Percentiles rank a stretch among this genome's conserved stretches.
These are phyloP conservation scores for Holocentrus rufus DNA, from an alignment of 2,797 vertebrate species.

Conservation along the genomic window DNA sequence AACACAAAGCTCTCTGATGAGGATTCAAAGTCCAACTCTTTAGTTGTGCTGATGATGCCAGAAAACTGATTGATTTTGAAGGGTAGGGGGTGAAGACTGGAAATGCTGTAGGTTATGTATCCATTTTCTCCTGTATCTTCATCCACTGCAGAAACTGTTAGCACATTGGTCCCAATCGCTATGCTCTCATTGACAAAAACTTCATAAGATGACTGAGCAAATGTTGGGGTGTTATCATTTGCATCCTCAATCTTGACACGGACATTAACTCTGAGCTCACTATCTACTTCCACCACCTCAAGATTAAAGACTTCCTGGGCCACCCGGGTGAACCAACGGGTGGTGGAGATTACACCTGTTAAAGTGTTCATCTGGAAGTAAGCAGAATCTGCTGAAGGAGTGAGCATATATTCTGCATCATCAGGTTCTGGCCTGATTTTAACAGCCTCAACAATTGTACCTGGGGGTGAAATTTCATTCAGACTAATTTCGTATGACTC, in stretches of 20 bases:
- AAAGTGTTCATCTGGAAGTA: conserved; percentile 90
- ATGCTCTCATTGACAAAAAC: conserved; percentile 93
- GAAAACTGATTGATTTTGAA: conserved; percentile 97
- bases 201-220: conserved; percentile 88
- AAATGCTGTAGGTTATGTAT: conserved; percentile 97
- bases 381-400: conserved; percentile 83
- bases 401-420: conserved; percentile 88
- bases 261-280: conserved; percentile 85
- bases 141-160: conserved; percentile 89
- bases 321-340: conserved; percentile 84
- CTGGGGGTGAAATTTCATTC: conserved; percentile 94
- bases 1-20: conserved; percentile 91
- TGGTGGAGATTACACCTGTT: conserved; percentile 92
- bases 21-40: conserved; percentile 95
- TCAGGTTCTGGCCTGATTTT: conserved; percentile 87
- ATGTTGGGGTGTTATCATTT: conserved; percentile 93
- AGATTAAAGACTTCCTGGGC: conserved; percentile 87
- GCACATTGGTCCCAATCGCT: conserved; percentile 84
- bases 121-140: conserved; percentile 94
- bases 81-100: conserved; percentile 88
- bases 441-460: conserved; percentile 86
- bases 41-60: conserved; percentile 89
- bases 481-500: conserved; percentile 87
- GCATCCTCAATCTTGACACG: conserved; percentile 88
- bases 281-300: conserved; percentile 84